These are phyloP conservation scores for Homarus gammarus DNA, from an alignment of 2,888 invertebrate genomes.

Conservation along the genomic window DNA sequence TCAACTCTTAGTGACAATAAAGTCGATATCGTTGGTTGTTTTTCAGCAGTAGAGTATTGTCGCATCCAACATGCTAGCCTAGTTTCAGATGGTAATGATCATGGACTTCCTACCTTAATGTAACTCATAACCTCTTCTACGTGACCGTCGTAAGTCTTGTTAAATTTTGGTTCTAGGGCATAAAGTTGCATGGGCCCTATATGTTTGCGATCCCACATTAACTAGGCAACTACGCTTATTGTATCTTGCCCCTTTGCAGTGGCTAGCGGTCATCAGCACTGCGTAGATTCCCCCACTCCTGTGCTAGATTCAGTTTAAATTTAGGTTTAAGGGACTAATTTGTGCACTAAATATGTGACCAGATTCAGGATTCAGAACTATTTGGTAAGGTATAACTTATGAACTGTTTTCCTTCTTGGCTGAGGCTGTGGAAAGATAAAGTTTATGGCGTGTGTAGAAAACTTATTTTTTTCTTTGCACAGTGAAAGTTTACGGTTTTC, in stretches of 20 bases:
- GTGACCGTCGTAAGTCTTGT: conserved; percentile 37
- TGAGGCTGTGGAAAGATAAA: neutral
- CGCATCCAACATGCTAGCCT: conserved; percentile 47
- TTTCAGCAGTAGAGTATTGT: conserved; percentile 17
- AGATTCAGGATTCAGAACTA: conserved; percentile 13
- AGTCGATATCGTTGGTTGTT: neutral
- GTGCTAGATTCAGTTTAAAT: conserved; percentile 9
- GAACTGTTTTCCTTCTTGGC: neutral
- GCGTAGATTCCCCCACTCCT: conserved; percentile 31
- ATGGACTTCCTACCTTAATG: conserved; percentile 17
- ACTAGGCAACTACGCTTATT: conserved; percentile 34
- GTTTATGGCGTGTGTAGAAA: too few relatives aligned
- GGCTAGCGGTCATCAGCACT: conserved; percentile 31
- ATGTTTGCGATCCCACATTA: conserved; percentile 31
- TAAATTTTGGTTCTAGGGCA: conserved; percentile 43
- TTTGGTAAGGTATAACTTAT: neutral
- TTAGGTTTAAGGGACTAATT: conserved; percentile 13
- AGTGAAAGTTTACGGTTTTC: too few relatives aligned
- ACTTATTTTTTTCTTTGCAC: too few relatives aligned
- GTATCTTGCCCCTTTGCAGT: conserved; percentile 48
- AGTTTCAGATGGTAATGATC: conserved; percentile 41
- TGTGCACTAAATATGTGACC: conserved; percentile 9
- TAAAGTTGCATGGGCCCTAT: conserved; percentile 45
- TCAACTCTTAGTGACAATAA: neutral
- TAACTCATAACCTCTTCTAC: conserved; percentile 16